These are phyloP conservation scores for Chrysomallon squamiferum DNA, from an alignment of 1,140 invertebrate genomes.

Conservation along the genomic window DNA sequence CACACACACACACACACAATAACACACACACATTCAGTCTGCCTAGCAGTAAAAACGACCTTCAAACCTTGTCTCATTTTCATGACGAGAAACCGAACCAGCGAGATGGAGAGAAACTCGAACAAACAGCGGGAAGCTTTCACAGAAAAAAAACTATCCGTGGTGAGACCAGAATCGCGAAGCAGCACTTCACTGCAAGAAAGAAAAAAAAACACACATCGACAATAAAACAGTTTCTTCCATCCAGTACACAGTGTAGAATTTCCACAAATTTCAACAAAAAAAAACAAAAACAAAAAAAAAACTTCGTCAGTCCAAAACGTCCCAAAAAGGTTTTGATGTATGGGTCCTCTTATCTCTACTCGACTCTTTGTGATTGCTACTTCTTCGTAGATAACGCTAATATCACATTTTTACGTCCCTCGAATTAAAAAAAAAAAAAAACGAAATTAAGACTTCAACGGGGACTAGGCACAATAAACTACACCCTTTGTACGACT, in stretches of 20 bases:
- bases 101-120: background rate
- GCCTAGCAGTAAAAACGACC: background rate
- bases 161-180: background rate
- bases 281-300: no score
- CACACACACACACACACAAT: slow-evolving; percentile 4
- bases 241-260: background rate
- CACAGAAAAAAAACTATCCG: background rate
- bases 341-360: no score
- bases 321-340: no score
- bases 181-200: background rate
- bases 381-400: no score
- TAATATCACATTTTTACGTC: no score
- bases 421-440: no score
- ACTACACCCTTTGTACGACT: no score
- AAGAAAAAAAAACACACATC: slow-evolving; percentile 2
- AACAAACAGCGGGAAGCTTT: background rate
- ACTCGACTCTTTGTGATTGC: no score
- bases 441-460: no score
- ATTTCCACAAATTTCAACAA: no score
- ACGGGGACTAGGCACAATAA: no score
- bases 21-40: background rate
- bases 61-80: background rate
- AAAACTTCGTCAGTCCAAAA: no score
- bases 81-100: background rate
- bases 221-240: background rate